Evolutionary conservation across 2,113 vertebrate genomes (phyloP), one percentile per base, ranked within the genome.

Genomic region (Loxodonta africana): DNA sequence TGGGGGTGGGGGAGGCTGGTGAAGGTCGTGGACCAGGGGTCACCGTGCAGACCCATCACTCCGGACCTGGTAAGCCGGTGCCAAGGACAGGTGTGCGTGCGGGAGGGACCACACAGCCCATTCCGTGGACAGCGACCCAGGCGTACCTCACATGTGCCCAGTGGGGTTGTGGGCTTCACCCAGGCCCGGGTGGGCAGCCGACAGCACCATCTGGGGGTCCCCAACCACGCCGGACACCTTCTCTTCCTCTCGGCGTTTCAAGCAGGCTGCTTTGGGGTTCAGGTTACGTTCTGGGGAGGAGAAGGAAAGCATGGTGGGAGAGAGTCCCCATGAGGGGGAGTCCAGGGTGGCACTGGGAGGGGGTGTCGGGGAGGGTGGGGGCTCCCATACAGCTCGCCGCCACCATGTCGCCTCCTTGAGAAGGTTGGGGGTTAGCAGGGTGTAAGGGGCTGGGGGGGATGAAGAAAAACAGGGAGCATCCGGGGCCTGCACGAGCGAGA

Each of bases 241-340:
- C 98, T 99, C 99, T 88, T 99, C 99, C 98, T 99, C 99, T 2
- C 99, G 98, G 5, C 99, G 99, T 97, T 99, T 99, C 99, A 99
- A 98, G 99, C 99, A 99, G 91, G 99, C 99, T 0, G 99, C 99
- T 98, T 99, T 99, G 46, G 99, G 99, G 98, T 99, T 99, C 97
- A 99, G 99, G 98, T 99, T 99, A 88, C 99, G 99, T 98, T 99
- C 99, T 99, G 92, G 33, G 73, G 94, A 91, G 94, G 74, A 95
- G 80, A 97, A 80, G 97, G 63, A 95, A 71, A 98, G 33, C 77
- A 51, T 48, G 21, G 96, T 98, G 97, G 97, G 97, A 80, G 83
- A 88, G 67, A 91, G 83, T 82, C 84, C 86, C 25, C 23, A 5
- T 1, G 48, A 33, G n/a, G 69, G 88, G 88, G 20, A 4, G 30